Conservation (phyloP, 2,113 vertebrate species). For the Pseudorectes ferrugineus region DNA sequence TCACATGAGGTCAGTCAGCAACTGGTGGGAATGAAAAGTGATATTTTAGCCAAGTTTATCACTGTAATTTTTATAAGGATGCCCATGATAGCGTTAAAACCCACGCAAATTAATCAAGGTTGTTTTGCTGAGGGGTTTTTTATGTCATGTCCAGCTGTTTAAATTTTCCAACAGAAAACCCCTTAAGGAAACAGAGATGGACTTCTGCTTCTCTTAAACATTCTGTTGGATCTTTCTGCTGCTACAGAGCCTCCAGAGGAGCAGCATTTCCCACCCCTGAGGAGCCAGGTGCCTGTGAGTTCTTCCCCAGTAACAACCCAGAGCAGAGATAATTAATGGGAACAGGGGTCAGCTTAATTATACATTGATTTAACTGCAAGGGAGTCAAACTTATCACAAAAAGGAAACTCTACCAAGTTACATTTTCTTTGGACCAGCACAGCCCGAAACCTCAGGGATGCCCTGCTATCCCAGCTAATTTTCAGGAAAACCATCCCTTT, state of each 20-base stretch:
- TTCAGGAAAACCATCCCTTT: background rate
- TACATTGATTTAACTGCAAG: background rate
- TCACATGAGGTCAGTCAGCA: background rate
- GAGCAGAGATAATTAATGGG: conserved; percentile 20
- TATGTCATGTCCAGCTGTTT: background rate
- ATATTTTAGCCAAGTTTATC: background rate
- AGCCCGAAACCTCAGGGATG: background rate
- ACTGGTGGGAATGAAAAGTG: background rate
- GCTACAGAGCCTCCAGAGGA: background rate
- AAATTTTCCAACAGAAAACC: background rate
- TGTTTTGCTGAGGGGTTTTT: background rate
- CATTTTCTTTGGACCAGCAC: background rate
- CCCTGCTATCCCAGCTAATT: background rate
- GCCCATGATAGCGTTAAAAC: background rate
- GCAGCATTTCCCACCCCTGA: background rate
- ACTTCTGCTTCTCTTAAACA: background rate
- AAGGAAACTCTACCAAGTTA: background rate
- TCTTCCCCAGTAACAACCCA: background rate
- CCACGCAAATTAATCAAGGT: background rate
- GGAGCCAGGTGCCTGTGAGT: background rate
- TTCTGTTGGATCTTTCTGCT: background rate
- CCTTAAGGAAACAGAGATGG: background rate
- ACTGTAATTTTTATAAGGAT: background rate
- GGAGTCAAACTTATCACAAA: background rate
- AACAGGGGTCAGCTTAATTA: conserved; percentile 27